Evolutionary conservation across 2,888 invertebrate genomes (phyloP).

Genomic region (Flabesymbios commensalis): DNA sequence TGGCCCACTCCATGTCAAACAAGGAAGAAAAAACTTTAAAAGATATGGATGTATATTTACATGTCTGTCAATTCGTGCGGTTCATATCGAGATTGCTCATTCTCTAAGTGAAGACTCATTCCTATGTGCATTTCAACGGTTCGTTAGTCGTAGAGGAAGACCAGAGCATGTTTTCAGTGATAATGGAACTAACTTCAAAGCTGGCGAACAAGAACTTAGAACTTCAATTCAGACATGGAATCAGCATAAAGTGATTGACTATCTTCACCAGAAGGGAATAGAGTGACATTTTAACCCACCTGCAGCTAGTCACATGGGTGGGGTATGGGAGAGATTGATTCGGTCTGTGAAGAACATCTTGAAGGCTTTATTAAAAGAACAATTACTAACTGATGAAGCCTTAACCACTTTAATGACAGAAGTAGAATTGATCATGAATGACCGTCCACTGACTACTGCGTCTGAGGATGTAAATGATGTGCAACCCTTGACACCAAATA

Average conservation of each 20-base stretch:
- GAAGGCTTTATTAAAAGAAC: neutral
- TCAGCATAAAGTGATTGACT: neutral
- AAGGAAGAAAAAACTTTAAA: slow-evolving; percentile 42
- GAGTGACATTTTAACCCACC: slow-evolving; percentile 1
- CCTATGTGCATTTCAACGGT: slow-evolving; percentile 30
- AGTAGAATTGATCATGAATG: neutral
- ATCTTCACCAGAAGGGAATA: neutral
- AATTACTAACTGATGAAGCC: neutral
- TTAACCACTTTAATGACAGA: neutral
- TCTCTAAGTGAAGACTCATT: slow-evolving; percentile 35
- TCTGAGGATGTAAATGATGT: neutral
- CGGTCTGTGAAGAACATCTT: neutral
- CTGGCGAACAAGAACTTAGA: slow-evolving; percentile 23
- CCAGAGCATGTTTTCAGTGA: slow-evolving; percentile 26
- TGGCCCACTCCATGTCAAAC: slow-evolving; percentile 45
- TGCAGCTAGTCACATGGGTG: neutral
- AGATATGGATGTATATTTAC: slow-evolving; percentile 47
- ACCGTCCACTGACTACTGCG: neutral
- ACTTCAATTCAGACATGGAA: neutral
- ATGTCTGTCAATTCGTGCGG: slow-evolving; percentile 46
- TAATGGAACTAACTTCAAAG: slow-evolving; percentile 29
- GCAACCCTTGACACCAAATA: slow-evolving; percentile 24
- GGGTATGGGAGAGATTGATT: slow-evolving; percentile 6
- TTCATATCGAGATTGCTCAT: slow-evolving; percentile 42
- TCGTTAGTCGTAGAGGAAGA: slow-evolving; percentile 27